Evolutionary conservation across 2,888 invertebrate genomes (phyloP), one percentile per base, ranked within the genome.

Genomic region (Tetragonula carbonaria): DNA sequence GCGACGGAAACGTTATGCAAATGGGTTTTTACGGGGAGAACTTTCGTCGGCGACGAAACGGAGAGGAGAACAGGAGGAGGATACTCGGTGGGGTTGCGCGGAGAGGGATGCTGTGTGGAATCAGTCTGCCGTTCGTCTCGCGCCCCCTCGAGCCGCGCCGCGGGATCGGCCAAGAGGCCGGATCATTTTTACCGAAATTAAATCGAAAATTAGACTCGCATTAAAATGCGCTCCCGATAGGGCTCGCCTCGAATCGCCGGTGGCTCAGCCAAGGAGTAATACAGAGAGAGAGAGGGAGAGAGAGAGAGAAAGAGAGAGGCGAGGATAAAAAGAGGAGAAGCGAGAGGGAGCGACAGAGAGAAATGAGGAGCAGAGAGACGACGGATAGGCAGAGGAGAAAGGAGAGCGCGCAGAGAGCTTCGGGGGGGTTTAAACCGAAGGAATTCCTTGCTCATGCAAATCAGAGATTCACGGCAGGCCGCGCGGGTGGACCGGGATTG

Each of bases 161-260:
- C 78, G 83, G 88, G 88, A 90, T 88, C 90, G 90, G 85, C 88
- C 87, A 88, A 89, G 89, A 89, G 88, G 88, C 88, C 87, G 91
- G 91, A 93, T 93, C 90, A 93, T 93, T 93, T 93, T 93, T 93
- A 93, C 93, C 92, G 93, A 93, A 94, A 93, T 94, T 93, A 93
- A 93, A 94, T 93, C 93, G 93, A 93, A 93, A 94, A 94, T 94
- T 93, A 94, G 92, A 93, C 91, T 93, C 90, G 90, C 92, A 93
- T 93, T 93, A 93, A 93, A 93, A 93, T 93, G 92, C 93, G 92
- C 92, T 92, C 91, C 90, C 92, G 92, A 93, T 93, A 91, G 90
- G 90, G 87, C 87, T 87, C 72, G 85, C 84, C 55, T 83, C 83
- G 90, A 88, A 91, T 91, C 90, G 91, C 90, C 90, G 90, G 81